A percentile compares a stretch with the other conserved stretches of the same genome.
phyloP scores from a whole-genome alignment of 2,113 vertebrate species.

The Paedocypris sp. region DNA sequence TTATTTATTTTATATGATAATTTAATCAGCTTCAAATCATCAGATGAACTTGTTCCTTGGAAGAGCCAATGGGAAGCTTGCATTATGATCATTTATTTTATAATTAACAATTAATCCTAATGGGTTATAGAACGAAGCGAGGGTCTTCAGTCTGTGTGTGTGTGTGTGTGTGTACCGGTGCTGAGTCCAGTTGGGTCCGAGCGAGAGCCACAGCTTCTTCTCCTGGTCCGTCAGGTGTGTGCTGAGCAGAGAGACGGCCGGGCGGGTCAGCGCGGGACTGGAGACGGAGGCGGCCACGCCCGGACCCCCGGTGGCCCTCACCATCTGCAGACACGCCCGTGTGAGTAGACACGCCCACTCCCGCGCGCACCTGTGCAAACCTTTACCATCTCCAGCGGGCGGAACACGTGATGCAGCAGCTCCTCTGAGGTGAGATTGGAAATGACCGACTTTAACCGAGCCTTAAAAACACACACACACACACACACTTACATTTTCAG shows the following conservation, averaged over 20 bases:
- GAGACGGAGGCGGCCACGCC: constrained; percentile 57
- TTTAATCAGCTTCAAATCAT: too few species aligned
- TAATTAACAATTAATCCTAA: too few species aligned
- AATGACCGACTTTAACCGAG: constrained; percentile 66
- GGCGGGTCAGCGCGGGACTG: constrained; percentile 65
- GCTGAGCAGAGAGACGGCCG: constrained; percentile 65
- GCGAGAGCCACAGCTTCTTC: constrained; percentile 63
- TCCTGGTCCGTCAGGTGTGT: constrained; percentile 61
- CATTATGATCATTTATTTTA: too few species aligned
- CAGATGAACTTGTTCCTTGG: too few species aligned
- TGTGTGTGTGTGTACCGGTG: constrained; percentile 59
- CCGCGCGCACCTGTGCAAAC: background rate
- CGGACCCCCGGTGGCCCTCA: constrained; percentile 68
- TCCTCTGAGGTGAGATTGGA: constrained; percentile 70
- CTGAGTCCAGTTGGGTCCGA: constrained; percentile 73
- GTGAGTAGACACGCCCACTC: too few species aligned
- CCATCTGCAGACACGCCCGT: constrained; percentile 56
- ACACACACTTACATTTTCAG: too few species aligned
- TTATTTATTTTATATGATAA: too few species aligned
- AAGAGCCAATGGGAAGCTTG: too few species aligned
- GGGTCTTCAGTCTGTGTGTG: too few species aligned
- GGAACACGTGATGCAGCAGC: constrained; percentile 74
- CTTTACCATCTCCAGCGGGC: constrained; percentile 76
- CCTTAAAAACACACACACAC: constrained; percentile 52
- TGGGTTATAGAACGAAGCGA: too few species aligned